Conservation (phyloP, 2,888 invertebrate genomes). For the Drosophila conformis region DNA sequence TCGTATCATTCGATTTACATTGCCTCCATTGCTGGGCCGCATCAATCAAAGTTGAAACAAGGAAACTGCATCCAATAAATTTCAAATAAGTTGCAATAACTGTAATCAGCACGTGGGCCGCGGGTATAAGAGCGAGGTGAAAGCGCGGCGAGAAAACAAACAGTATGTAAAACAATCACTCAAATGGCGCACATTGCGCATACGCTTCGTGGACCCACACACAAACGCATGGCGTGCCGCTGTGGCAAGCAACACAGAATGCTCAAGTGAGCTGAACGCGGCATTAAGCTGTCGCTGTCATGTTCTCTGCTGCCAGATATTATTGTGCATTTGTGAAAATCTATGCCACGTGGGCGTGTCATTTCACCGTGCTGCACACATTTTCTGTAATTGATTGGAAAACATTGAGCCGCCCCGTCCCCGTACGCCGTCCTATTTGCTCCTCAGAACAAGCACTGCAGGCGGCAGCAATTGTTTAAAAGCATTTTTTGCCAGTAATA, state of each 20-base stretch:
- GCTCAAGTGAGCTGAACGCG: conserved; percentile 35
- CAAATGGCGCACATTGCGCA: conserved; percentile 69
- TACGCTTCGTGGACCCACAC: conserved; percentile 62
- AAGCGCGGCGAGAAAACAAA: conserved; percentile 40
- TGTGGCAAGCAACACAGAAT: conserved; percentile 5
- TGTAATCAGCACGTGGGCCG: conserved; percentile 70
- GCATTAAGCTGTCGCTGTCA: conserved; percentile 77
- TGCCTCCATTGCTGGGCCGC: conserved; percentile 27
- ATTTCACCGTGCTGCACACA: conserved; percentile 53
- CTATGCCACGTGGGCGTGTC: conserved; percentile 71
- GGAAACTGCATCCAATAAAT: conserved; percentile 71
- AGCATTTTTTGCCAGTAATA: conserved; percentile 69
- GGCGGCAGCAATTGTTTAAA: conserved; percentile 69
- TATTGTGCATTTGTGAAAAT: conserved; percentile 80
- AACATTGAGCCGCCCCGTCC: conserved; percentile 38
- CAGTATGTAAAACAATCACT: conserved; percentile 76
- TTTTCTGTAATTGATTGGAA: conserved; percentile 76
- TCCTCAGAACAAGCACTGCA: not conserved
- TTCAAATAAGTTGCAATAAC: conserved; percentile 77
- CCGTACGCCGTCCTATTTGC: not conserved
- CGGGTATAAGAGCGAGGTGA: not conserved
- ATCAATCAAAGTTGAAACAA: conserved; percentile 70
- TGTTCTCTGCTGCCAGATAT: conserved; percentile 72
- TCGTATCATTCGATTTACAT: conserved; percentile 43
- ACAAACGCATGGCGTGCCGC: not conserved